phyloP scores from a whole-genome alignment of 2,113 vertebrate species.

The Rhinopomastus cyanomelas region DNA sequence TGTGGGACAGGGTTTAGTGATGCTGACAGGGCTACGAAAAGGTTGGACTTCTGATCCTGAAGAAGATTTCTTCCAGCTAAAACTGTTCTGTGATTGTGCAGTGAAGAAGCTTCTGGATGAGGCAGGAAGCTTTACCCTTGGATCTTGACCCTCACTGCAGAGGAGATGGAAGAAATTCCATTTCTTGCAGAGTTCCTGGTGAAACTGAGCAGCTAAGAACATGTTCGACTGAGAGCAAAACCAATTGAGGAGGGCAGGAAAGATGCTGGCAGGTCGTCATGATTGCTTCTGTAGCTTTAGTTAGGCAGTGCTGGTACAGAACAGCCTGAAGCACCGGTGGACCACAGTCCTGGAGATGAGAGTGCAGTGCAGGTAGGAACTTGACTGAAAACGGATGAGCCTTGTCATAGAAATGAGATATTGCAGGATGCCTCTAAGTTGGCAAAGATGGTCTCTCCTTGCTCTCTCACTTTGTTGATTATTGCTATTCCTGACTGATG shows the following conservation, averaged over 20 bases:
- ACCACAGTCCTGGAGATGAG: neutral
- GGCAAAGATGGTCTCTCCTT: neutral
- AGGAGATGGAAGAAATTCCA: neutral
- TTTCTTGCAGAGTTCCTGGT: neutral
- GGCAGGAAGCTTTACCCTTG: neutral
- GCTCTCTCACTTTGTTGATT: neutral
- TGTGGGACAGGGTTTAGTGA: too few species aligned
- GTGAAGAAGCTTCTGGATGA: neutral
- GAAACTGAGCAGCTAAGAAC: neutral
- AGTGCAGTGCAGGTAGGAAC: neutral
- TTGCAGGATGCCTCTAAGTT: neutral
- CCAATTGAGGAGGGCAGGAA: neutral
- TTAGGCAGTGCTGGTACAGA: neutral
- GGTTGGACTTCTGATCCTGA: too few species aligned
- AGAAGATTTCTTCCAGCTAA: too few species aligned
- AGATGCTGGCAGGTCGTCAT: neutral
- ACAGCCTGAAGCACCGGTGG: neutral
- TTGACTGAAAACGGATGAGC: neutral
- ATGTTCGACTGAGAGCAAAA: neutral
- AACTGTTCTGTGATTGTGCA: neutral
- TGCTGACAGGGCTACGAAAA: too few species aligned
- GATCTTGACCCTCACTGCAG: neutral
- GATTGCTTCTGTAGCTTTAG: neutral
- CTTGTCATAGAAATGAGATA: neutral
- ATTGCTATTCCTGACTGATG: neutral